phyloP scores from a whole-genome alignment of 37 sponge, comb jelly and placozoan genomes.

The Chondrosia reniformis region DNA sequence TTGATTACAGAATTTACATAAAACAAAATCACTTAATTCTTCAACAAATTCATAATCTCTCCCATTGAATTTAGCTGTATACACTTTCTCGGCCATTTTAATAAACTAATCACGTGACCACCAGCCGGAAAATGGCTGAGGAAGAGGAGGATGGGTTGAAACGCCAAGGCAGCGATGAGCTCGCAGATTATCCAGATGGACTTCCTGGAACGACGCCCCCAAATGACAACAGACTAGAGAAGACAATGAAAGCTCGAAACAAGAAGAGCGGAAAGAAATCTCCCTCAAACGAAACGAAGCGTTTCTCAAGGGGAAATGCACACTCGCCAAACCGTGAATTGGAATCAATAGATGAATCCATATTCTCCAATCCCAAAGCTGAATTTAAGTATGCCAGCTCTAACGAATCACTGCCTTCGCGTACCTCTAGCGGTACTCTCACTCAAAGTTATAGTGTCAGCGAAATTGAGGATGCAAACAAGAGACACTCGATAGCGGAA shows the following conservation, averaged over 20 bases:
- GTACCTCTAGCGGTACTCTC: too few relatives aligned
- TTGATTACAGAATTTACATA: too few relatives aligned
- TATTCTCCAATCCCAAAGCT: too few relatives aligned
- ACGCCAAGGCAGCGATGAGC: neutral
- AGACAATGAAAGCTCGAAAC: neutral
- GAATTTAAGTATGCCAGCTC: too few relatives aligned
- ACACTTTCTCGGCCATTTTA: neutral
- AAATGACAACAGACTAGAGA: neutral
- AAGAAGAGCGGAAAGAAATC: neutral
- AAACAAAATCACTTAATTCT: too few relatives aligned
- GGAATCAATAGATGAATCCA: too few relatives aligned
- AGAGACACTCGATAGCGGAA: too few relatives aligned
- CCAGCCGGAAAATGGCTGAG: constrained; percentile 1
- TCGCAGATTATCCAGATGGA: constrained; percentile 14
- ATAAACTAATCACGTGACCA: neutral
- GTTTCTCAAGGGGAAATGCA: neutral
- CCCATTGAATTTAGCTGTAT: too few relatives aligned
- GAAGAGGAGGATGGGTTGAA: neutral
- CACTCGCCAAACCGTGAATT: neutral
- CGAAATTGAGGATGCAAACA: too few relatives aligned
- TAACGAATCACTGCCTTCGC: too few relatives aligned
- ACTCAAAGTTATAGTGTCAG: too few relatives aligned
- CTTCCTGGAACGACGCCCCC: constrained; percentile 21
- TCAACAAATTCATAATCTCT: too few relatives aligned
- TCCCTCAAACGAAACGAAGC: constrained; percentile 11